A percentile compares a stretch with the other conserved stretches of the same genome.
These are phyloP conservation scores for Pelosia muscerda DNA, from an alignment of 2,888 invertebrate genomes.

Conservation along the genomic window DNA sequence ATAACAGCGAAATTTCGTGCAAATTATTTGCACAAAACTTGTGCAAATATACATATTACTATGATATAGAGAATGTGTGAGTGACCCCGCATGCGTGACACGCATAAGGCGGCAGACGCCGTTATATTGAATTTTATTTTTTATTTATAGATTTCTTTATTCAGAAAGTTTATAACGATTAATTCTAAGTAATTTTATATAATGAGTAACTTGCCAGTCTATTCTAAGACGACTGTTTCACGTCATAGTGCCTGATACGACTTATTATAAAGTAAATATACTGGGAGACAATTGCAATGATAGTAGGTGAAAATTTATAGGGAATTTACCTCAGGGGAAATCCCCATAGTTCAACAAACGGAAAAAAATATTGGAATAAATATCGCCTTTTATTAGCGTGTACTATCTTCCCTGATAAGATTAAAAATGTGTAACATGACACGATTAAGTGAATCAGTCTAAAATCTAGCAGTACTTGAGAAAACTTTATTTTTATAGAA, in stretches of 20 bases:
- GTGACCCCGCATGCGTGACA: too few relatives aligned
- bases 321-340: too few relatives aligned
- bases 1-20: too few relatives aligned
- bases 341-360: too few relatives aligned
- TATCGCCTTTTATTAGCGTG: background rate
- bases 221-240: background rate
- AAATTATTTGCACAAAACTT: too few relatives aligned
- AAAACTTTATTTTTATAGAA: conserved; percentile 5
- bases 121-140: background rate
- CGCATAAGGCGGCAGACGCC: too few relatives aligned
- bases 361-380: too few relatives aligned
- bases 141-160: background rate
- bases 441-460: conserved; percentile 4
- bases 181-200: background rate
- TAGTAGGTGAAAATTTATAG: too few relatives aligned
- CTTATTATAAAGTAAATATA: too few relatives aligned
- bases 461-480: background rate
- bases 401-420: background rate
- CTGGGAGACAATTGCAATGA: too few relatives aligned
- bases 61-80: too few relatives aligned
- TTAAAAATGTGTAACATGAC: background rate
- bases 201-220: background rate
- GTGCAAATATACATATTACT: too few relatives aligned
- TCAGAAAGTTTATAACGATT: background rate
- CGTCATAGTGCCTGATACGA: background rate